These are phyloP conservation scores for Chloebia gouldiae DNA, from an alignment of 2,113 vertebrate species.

Conservation along the genomic window DNA sequence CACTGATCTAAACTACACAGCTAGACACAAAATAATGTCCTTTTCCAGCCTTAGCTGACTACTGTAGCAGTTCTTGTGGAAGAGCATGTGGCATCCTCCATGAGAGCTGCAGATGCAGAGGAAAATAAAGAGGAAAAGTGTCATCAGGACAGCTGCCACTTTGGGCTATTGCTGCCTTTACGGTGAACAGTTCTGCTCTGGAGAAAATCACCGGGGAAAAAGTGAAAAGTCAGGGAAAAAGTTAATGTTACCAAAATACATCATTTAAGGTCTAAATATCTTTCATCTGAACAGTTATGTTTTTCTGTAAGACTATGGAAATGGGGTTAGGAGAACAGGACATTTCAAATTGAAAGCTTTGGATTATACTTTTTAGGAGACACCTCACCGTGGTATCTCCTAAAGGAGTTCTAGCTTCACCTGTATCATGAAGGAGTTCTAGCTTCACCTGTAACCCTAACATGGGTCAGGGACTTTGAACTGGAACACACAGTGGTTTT, in stretches of 20 bases:
- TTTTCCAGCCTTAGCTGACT: background rate
- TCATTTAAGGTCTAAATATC: background rate
- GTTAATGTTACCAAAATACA: background rate
- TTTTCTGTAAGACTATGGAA: background rate
- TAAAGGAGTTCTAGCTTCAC: background rate
- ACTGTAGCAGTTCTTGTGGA: background rate
- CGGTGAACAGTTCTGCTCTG: background rate
- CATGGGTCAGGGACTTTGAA: background rate
- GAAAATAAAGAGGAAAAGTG: background rate
- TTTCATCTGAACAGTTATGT: background rate
- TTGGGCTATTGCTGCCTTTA: accelerated
- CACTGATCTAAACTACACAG: background rate
- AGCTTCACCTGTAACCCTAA: background rate
- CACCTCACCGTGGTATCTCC: background rate
- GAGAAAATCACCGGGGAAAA: background rate
- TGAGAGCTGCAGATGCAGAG: background rate
- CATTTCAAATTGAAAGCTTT: background rate
- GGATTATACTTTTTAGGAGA: background rate
- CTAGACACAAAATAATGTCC: background rate
- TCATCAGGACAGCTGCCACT: background rate
- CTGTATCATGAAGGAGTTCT: background rate
- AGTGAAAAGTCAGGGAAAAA: background rate
- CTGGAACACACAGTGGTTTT: background rate
- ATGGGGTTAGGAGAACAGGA: background rate
- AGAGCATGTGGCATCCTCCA: background rate